phyloP scores from a whole-genome alignment of 1,140 invertebrate genomes.

The Diabrotica undecimpunctata region DNA sequence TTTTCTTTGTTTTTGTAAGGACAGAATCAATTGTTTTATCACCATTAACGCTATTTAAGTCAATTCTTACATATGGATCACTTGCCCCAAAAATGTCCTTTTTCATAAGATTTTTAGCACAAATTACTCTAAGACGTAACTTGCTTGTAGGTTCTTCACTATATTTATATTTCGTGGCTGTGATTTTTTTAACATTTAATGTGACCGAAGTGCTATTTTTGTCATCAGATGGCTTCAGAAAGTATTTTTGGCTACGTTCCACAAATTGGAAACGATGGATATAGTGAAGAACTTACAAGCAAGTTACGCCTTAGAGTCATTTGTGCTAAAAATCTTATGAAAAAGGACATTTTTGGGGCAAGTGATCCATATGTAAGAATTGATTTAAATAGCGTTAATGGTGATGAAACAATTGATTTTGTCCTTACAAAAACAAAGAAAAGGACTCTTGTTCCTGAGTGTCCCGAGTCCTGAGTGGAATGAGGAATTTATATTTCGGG shows the following conservation, averaged over 20 bases:
- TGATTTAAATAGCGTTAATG: constrained; percentile 79
- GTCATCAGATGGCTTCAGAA: constrained; percentile 39
- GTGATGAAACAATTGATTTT: constrained; percentile 83
- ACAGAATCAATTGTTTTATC: constrained; percentile 87
- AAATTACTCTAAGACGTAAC: constrained; percentile 77
- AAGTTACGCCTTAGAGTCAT: constrained; percentile 78
- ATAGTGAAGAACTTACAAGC: constrained; percentile 67
- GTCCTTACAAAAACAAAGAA: constrained; percentile 95
- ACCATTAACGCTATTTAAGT: constrained; percentile 78
- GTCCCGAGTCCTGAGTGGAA: too few relatives aligned
- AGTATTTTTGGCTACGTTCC: constrained; percentile 44
- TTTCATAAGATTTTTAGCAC: constrained; percentile 87
- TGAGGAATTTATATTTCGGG: too few relatives aligned
- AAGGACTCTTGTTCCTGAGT: constrained; percentile 81
- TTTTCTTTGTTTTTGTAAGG: constrained; percentile 94
- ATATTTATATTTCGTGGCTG: constrained; percentile 48
- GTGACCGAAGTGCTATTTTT: constrained; percentile 14
- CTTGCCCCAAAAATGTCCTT: constrained; percentile 98
- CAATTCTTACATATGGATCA: constrained; percentile 94
- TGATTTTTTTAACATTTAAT: constrained; percentile 18
- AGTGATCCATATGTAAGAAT: constrained; percentile 96
- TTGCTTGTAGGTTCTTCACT: constrained; percentile 70
- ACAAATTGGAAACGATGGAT: constrained; percentile 38
- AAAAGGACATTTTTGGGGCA: constrained; percentile 98
- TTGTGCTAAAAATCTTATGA: constrained; percentile 84